phyloP scores from a whole-genome alignment of 2,113 vertebrate genomes.

The Bothrops jararaca region DNA sequence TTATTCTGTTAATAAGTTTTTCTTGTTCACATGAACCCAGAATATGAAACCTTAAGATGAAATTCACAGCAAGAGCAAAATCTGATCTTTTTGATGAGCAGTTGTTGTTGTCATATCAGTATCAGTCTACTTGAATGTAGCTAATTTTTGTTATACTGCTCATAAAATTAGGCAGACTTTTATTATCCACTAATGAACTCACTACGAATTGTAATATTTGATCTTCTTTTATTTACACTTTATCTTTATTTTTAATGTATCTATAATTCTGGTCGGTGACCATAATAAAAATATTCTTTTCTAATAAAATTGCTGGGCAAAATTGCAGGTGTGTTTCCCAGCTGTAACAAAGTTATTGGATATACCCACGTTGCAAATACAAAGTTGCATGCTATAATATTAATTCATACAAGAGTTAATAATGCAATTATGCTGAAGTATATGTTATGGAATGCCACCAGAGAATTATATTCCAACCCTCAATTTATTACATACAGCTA shows the following conservation, averaged over 20 bases:
- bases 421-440: not conserved
- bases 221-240: not conserved
- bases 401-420: not conserved
- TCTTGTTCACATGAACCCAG: not conserved
- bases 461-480: not conserved
- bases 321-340: not conserved
- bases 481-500: not conserved
- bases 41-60: not conserved
- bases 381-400: not conserved
- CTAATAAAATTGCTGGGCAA: not conserved
- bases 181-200: not conserved
- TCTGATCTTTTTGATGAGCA: not conserved
- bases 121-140: not conserved
- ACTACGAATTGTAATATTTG: not conserved
- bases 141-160: not conserved
- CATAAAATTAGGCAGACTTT: not conserved
- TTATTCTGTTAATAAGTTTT: not conserved
- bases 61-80: not conserved
- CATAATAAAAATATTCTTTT: not conserved
- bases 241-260: not conserved
- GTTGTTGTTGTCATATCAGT: not conserved
- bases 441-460: slow-evolving; percentile 5
- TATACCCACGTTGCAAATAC: accelerated
- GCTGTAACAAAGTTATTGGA: not conserved
- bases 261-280: not conserved